Conservation (phyloP, 2,888 invertebrate species). For the Tryphoninae sp. region DNA sequence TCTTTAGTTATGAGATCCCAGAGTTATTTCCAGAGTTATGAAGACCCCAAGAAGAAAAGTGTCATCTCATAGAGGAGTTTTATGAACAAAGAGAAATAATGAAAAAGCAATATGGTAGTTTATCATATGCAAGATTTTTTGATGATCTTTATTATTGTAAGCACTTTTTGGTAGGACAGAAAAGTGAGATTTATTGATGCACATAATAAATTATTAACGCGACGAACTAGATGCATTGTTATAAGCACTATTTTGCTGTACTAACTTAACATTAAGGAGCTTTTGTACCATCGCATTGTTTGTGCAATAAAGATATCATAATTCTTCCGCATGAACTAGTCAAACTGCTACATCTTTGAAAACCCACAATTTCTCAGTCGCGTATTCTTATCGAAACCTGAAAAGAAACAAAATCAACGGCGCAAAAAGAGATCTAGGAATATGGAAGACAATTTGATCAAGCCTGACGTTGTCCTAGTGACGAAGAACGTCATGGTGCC, state of each 20-base stretch:
- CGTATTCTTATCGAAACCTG: neutral
- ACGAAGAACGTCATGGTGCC: conserved; percentile 65
- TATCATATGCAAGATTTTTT: neutral
- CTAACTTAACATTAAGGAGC: conserved; percentile 44
- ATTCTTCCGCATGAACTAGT: conserved; percentile 42
- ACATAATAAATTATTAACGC: conserved; percentile 7
- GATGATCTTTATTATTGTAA: neutral
- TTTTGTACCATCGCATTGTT: conserved; percentile 21
- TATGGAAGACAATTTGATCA: conserved; percentile 51
- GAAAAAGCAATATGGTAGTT: too few relatives aligned
- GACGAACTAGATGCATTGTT: neutral
- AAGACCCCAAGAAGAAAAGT: too few relatives aligned
- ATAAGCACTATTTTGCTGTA: conserved; percentile 16
- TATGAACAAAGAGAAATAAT: too few relatives aligned
- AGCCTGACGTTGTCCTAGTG: conserved; percentile 60
- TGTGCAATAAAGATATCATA: conserved; percentile 34
- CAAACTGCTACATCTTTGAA: conserved; percentile 15
- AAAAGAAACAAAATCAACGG: neutral
- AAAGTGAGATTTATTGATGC: neutral
- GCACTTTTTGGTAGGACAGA: neutral
- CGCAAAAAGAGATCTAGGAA: neutral
- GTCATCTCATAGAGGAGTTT: too few relatives aligned
- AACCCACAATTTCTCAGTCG: conserved; percentile 24
- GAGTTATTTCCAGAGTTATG: too few relatives aligned
- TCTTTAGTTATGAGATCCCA: too few relatives aligned